Base-by-base conservation (phyloP, 2,797 vertebrate genomes). In the Crypturellus tataupa region DNA sequence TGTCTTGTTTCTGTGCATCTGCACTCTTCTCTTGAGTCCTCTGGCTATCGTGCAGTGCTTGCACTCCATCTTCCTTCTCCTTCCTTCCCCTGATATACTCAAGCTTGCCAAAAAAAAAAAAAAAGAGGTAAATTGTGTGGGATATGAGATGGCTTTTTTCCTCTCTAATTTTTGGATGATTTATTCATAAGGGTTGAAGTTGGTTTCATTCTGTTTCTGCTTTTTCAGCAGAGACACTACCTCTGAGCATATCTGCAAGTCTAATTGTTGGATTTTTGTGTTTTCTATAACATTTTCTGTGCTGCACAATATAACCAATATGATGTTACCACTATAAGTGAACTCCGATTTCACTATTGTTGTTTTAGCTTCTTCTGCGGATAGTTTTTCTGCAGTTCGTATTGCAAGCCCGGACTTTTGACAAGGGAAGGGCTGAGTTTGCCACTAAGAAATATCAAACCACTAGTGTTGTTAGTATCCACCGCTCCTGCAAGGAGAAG, bases 171-270 rank as follows among this genome's bases (percentile, higher is more conserved):
- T 78, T 80, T 5, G 40, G 35, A 37, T 59, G 3, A 69, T 81
- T 90, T 84, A 46, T 69, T 89, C 39, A 15, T 67, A 84, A 86
- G 15, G 6, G 3, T 59, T 84, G 44, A 5, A 44, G 24, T 67
- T 81, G 3, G 29, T 86, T 95, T 91, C 10, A 20, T 86, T 92
- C 91, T 84, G 23, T 53, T 80, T 87, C 72, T 94, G 25, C 37
- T 72, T 82, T 92, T 90, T 55, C 69, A 72, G 40, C 60, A 72
- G 67, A 85, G 58, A 78, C 83, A 39, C 42, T 87, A 55, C 59
- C 25, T 46, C 23, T 69, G 55, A 86, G 49, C 7, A 15, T 63
- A 81, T 23, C 63, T 79, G 21, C 67, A 69, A 69, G 44, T 85
- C 35, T 0, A 0, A 80, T 89, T 4, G 1, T n/a, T 78, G 67